Base-by-base conservation (phyloP, 2,888 invertebrate species). In the Nymphalis urticae region DNA sequence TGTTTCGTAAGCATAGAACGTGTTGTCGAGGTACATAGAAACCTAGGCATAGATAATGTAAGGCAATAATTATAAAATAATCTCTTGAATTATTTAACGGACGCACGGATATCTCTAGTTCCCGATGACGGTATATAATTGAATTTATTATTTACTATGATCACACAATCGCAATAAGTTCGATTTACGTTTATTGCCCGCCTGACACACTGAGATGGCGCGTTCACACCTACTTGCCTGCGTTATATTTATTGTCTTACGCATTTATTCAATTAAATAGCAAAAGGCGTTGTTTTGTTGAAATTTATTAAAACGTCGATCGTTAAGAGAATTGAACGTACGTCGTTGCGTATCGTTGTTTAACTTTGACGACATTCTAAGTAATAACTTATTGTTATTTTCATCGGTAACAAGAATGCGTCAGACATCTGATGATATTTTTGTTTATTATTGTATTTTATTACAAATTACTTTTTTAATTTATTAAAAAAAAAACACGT, bases 131-230 rank as follows among this genome's bases (percentile, higher is more conserved):
- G 85, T 83, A 83, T 81, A 82, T 88, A 88, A 89, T 88, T 88
- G 87, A 87, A 88, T 86, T 84, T 85, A 86, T 86, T 87, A 89
- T 89, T 88, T 87, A 88, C 85, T 80, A 77, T 85, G 82, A 84
- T 85, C 84, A 82, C 83, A 86, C 84, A 81, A 82, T 73, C 59
- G 64, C 66, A 68, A 73, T 69, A 63, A 58, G 36, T 53, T 64
- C 69, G 68, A 73, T 75, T 73, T 77, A 77, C 71, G 74, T 73
- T 75, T 76, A 73, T 73, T 71, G 66, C 66, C 32, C 60, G 54
- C 53, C 68, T 66, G 70, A 69, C 73, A 71, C 62, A 67, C 56
- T 61, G 36, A 50, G 70, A 70, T 68, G 64, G 60, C 36, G 53
- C 54, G 72, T 73, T 69, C 75, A 69, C 72, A 73, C 72, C 72